Evolutionary conservation across 2,888 invertebrate genomes (phyloP).

Genomic region (Erynnis tages): DNA sequence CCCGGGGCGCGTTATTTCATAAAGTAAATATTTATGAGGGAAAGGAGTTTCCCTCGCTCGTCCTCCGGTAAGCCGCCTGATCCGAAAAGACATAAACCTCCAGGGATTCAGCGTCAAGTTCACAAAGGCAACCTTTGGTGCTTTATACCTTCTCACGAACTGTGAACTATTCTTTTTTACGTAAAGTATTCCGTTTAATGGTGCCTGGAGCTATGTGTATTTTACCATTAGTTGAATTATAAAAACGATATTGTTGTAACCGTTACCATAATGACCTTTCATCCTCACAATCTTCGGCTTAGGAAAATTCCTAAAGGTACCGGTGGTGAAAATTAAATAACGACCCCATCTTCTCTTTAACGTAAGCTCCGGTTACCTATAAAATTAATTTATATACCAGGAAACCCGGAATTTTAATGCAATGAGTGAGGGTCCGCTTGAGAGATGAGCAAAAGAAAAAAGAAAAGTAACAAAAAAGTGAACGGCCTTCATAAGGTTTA

Average conservation of each 20-base stretch:
- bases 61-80: conserved; percentile 73
- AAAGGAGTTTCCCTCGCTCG: conserved; percentile 68
- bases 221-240: too few species aligned
- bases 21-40: conserved; percentile 80
- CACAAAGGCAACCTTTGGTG: conserved; percentile 66
- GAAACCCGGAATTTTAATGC: conserved; percentile 44
- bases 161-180: conserved; percentile 14
- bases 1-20: conserved; percentile 74
- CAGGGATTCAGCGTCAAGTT: conserved; percentile 74
- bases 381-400: conserved; percentile 34
- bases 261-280: conserved; percentile 7
- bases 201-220: conserved; percentile 2
- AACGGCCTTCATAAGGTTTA: conserved; percentile 66
- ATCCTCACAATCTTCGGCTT: neutral
- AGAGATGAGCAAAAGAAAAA: conserved; percentile 59
- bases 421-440: conserved; percentile 57
- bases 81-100: conserved; percentile 79
- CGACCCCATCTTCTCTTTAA: conserved; percentile 29
- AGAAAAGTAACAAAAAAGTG: conserved; percentile 57
- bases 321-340: conserved; percentile 26
- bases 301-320: conserved; percentile 14
- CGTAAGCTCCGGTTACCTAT: conserved; percentile 30
- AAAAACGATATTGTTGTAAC: neutral
- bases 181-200: conserved; percentile 1
- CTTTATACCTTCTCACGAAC: conserved; percentile 41